Evolutionary conservation across 2,888 invertebrate genomes (phyloP).

Genomic region (Microdon myrmicae): DNA sequence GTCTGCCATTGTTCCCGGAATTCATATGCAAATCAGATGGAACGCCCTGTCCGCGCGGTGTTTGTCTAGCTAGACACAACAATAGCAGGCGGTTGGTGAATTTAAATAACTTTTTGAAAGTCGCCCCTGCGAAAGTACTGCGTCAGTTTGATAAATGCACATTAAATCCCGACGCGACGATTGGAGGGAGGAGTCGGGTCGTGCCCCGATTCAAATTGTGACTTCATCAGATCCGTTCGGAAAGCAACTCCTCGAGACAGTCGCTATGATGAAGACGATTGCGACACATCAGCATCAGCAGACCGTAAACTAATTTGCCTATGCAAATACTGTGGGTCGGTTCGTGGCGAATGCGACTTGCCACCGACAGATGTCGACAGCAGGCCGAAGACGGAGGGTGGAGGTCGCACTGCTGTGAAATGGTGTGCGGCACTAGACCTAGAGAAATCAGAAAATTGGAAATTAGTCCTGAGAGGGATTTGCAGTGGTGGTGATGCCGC

Average conservation of each 20-base stretch:
- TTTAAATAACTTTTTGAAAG: slow-evolving; percentile 38
- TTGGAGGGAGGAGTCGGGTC: slow-evolving; percentile 39
- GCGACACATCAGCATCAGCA: slow-evolving; percentile 50
- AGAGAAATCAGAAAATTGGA: slow-evolving; percentile 36
- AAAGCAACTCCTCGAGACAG: slow-evolving; percentile 8
- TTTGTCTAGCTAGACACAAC: slow-evolving; percentile 41
- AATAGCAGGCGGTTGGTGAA: slow-evolving; percentile 31
- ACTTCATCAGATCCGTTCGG: slow-evolving; percentile 34
- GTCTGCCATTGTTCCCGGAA: slow-evolving; percentile 30
- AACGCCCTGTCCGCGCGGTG: slow-evolving; percentile 26
- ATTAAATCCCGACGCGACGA: slow-evolving; percentile 40
- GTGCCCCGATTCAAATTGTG: slow-evolving; percentile 35
- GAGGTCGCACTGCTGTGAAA: neutral
- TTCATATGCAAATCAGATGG: slow-evolving; percentile 44
- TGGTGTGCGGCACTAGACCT: slow-evolving; percentile 13
- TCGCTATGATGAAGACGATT: slow-evolving; percentile 39
- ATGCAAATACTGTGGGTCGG: slow-evolving; percentile 41
- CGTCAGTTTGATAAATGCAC: slow-evolving; percentile 48
- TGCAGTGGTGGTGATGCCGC: neutral
- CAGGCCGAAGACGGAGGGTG: neutral
- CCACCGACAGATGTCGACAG: slow-evolving; percentile 48
- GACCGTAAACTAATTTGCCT: slow-evolving; percentile 53
- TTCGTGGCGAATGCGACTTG: slow-evolving; percentile 32
- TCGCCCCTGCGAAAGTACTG: slow-evolving; percentile 17
- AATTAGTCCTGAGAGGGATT: slow-evolving; percentile 23